Conservation (phyloP, 2,888 invertebrate genomes). For the Slavum lentiscoides region DNA sequence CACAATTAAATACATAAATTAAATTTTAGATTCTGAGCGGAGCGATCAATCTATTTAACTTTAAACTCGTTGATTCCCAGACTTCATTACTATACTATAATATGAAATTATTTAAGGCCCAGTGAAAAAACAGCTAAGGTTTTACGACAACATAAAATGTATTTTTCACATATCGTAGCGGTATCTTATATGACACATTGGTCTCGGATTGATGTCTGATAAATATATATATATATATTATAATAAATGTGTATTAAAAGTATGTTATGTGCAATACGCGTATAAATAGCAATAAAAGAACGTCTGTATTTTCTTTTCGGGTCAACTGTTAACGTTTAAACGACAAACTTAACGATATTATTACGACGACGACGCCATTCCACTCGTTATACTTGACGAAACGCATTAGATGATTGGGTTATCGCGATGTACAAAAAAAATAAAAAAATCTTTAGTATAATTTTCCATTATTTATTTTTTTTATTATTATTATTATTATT, state of each 20-base stretch:
- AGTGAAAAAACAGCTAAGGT: not conserved
- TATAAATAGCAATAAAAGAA: not conserved
- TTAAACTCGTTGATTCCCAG: too few species aligned
- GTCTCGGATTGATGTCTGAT: not conserved
- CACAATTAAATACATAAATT: too few species aligned
- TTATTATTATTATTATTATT: not conserved
- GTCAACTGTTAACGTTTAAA: not conserved
- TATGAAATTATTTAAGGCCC: not conserved
- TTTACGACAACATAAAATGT: not conserved
- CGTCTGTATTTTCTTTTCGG: not conserved
- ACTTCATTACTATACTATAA: not conserved
- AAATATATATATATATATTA: too few species aligned
- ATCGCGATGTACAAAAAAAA: too few species aligned
- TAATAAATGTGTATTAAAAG: too few species aligned
- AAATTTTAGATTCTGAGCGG: too few species aligned
- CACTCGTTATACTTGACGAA: conserved; percentile 5
- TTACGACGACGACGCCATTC: not conserved
- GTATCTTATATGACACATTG: not conserved
- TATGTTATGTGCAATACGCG: not conserved
- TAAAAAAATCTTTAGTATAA: too few species aligned
- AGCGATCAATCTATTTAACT: too few species aligned
- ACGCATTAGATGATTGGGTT: not conserved
- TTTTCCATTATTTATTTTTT: not conserved
- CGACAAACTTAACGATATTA: not conserved
- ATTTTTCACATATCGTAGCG: not conserved